A percentile compares a stretch with the other conserved stretches of the same genome.
Conservation (phyloP, 2,888 invertebrate genomes). For the Epinotia demarniana region DNA sequence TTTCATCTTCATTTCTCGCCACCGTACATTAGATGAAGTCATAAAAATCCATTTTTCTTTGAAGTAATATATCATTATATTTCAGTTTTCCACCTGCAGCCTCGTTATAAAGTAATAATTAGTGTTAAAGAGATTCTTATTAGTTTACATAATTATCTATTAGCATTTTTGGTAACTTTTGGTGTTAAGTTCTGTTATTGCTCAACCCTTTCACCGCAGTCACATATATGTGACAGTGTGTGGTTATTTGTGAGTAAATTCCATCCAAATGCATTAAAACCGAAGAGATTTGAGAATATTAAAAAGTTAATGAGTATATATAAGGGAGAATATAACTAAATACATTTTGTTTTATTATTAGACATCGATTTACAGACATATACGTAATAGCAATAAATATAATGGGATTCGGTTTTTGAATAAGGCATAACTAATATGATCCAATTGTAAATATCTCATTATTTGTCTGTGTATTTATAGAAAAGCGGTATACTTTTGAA, state of each 20-base stretch:
- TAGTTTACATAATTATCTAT: background rate
- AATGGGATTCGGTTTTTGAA: background rate
- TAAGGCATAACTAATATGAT: background rate
- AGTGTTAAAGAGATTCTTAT: slow-evolving; percentile 20
- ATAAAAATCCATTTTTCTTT: background rate
- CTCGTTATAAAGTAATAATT: slow-evolving; percentile 13
- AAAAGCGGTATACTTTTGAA: background rate
- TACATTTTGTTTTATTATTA: background rate
- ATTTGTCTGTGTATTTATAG: background rate
- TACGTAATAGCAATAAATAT: background rate
- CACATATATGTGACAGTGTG: background rate
- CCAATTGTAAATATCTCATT: background rate
- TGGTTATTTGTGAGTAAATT: slow-evolving; percentile 5
- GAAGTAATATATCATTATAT: background rate
- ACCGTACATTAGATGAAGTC: background rate
- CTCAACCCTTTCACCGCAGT: slow-evolving; percentile 16
- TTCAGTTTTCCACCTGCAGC: slow-evolving; percentile 15
- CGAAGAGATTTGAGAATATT: background rate
- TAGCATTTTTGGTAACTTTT: slow-evolving; percentile 14
- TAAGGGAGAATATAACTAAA: background rate
- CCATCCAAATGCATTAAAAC: background rate
- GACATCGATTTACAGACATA: background rate
- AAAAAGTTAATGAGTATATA: background rate
- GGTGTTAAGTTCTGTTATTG: slow-evolving; percentile 6
- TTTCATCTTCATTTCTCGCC: background rate